phyloP scores from a whole-genome alignment of 2,113 vertebrate genomes.

The Delphinapterus leucas region DNA sequence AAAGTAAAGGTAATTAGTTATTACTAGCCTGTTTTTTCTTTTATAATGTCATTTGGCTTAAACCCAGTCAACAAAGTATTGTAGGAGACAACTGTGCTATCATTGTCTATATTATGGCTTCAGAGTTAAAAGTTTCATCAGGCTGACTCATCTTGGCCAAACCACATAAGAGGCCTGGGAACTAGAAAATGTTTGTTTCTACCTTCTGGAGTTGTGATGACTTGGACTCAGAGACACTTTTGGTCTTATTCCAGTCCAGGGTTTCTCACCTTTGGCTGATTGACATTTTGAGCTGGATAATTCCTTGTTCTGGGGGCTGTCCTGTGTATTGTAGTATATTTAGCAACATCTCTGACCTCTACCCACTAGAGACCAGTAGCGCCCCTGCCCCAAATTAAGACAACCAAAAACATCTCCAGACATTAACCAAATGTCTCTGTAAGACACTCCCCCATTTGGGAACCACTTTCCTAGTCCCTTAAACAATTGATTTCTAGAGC shows the following conservation, averaged over 20 bases:
- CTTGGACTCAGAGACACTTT: not conserved
- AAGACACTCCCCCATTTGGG: not conserved
- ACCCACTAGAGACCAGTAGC: not conserved
- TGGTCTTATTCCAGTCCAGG: not conserved
- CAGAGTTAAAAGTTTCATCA: not conserved
- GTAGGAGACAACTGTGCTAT: not conserved
- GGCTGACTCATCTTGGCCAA: not conserved
- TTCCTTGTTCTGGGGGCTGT: not conserved
- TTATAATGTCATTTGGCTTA: not conserved
- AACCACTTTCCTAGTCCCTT: not conserved
- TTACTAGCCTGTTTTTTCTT: not conserved
- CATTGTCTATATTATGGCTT: not conserved
- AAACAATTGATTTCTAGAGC: not conserved
- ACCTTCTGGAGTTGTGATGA: not conserved
- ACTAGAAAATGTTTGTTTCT: not conserved
- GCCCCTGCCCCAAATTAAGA: not conserved
- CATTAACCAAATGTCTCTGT: not conserved
- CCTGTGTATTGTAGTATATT: not conserved
- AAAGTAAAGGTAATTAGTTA: not conserved
- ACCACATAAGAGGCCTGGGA: not conserved
- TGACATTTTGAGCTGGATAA: not conserved
- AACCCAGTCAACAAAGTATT: not conserved
- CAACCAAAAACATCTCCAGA: not conserved
- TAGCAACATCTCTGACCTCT: not conserved
- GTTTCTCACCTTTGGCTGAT: not conserved